Evolutionary conservation across 1,140 invertebrate species (phyloP).

Genomic region (Conus betulinus): DNA sequence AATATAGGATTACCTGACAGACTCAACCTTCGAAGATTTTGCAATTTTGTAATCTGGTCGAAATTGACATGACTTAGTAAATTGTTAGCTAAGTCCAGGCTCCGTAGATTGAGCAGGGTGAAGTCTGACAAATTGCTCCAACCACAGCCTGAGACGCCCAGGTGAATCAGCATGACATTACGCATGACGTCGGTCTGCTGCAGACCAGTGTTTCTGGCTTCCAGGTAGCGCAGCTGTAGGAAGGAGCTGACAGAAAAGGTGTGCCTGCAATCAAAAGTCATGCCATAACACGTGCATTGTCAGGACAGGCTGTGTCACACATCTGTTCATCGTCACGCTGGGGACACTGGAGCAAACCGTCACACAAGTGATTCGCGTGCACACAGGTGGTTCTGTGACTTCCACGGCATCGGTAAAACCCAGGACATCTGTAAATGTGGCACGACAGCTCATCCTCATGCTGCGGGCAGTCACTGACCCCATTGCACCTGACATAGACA

Average conservation of each 20-base stretch:
- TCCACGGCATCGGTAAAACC: conserved; percentile 30
- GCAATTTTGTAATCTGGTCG: not conserved
- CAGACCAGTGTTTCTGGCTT: not conserved
- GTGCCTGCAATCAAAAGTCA: not conserved
- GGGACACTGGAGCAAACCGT: conserved; percentile 31
- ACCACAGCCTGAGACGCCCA: not conserved
- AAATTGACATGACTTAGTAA: not conserved
- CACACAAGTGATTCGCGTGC: conserved; percentile 33
- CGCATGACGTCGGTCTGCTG: not conserved
- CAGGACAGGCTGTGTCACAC: conserved; percentile 20
- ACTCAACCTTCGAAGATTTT: not conserved
- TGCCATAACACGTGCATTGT: conserved; percentile 8
- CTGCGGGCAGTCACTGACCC: conserved; percentile 23
- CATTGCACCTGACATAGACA: conserved; percentile 23
- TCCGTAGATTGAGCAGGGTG: not conserved
- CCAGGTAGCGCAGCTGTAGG: not conserved
- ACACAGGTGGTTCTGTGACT: conserved; percentile 9
- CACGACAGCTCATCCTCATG: conserved; percentile 31
- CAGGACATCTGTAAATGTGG: conserved; percentile 29
- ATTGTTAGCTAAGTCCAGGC: not conserved
- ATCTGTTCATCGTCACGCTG: conserved; percentile 17
- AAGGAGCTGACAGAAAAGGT: not conserved
- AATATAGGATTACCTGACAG: not conserved
- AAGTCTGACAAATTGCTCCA: not conserved
- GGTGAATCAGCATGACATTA: not conserved